Conservation (phyloP, 2,797 vertebrate species). For the Halcyon chelicuti region DNA sequence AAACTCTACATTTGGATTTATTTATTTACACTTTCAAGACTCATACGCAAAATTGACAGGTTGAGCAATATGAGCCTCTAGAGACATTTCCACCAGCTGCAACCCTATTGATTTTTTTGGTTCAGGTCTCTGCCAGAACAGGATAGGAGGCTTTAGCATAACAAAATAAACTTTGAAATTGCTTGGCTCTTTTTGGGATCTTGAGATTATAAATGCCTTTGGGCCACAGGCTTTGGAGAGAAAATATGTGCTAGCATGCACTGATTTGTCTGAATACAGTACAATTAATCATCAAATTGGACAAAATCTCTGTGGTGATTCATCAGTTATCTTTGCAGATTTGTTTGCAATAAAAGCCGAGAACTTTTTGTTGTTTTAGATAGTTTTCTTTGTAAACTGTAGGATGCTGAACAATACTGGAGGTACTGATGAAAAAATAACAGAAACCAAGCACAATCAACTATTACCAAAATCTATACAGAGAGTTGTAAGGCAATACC, state of each 20-base stretch:
- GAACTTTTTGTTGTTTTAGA: not conserved
- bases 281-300: conserved; percentile 43
- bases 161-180: conserved; percentile 58
- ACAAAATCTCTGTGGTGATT: conserved; percentile 37
- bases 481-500: not conserved
- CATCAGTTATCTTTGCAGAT: not conserved
- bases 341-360: conserved; percentile 21
- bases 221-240: conserved; percentile 19
- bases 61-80: not conserved
- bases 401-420: not conserved
- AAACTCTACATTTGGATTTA: not conserved
- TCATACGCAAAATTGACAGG: not conserved
- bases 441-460: not conserved
- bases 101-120: not conserved
- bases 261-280: conserved; percentile 51
- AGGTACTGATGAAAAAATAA: not conserved
- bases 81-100: conserved; percentile 22
- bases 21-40: conserved; percentile 13
- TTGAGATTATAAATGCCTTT: conserved; percentile 46
- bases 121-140: conserved; percentile 37
- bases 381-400: not conserved
- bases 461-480: not conserved
- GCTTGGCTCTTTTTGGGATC: conserved; percentile 41
- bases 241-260: conserved; percentile 45
- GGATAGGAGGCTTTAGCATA: conserved; percentile 39